Evolutionary conservation across 1,140 invertebrate genomes (phyloP).

Genomic region (Bombus affinis): DNA sequence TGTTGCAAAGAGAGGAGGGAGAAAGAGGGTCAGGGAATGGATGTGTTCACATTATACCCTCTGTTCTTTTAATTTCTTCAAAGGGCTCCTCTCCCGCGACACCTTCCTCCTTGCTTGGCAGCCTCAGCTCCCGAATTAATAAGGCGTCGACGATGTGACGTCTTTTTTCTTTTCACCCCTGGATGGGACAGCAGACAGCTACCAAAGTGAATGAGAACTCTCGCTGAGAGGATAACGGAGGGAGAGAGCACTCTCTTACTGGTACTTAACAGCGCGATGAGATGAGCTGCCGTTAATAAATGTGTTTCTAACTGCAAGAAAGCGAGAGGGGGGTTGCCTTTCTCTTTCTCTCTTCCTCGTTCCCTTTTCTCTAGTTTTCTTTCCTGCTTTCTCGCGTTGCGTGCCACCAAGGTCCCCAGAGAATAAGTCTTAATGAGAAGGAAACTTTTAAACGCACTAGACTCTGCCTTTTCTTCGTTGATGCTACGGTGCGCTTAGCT

Average conservation of each 20-base stretch:
- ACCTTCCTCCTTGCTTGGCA: slow-evolving; percentile 41
- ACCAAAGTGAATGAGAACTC: slow-evolving; percentile 77
- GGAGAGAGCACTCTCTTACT: slow-evolving; percentile 61
- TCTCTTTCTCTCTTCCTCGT: not conserved
- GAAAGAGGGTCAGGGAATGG: slow-evolving; percentile 72
- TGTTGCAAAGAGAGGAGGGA: not conserved
- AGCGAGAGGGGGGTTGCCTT: slow-evolving; percentile 6
- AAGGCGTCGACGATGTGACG: slow-evolving; percentile 81
- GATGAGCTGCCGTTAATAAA: slow-evolving; percentile 77
- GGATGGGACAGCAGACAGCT: slow-evolving; percentile 75
- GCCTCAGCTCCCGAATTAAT: slow-evolving; percentile 77
- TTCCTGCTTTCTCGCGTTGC: slow-evolving; percentile 12
- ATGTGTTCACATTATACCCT: slow-evolving; percentile 82
- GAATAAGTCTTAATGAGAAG: slow-evolving; percentile 78
- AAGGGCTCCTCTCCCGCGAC: slow-evolving; percentile 70
- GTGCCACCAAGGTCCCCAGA: slow-evolving; percentile 66
- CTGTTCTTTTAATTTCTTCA: slow-evolving; percentile 83
- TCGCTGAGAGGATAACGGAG: slow-evolving; percentile 67
- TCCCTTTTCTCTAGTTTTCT: not conserved
- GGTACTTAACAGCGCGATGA: slow-evolving; percentile 64
- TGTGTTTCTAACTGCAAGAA: slow-evolving; percentile 74
- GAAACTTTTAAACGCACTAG: slow-evolving; percentile 76
- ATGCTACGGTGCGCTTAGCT: slow-evolving; percentile 46
- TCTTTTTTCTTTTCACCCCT: slow-evolving; percentile 76
- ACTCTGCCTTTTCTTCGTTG: slow-evolving; percentile 58